phyloP scores from a whole-genome alignment of 2,888 invertebrate genomes.

The Phlogophora meticulosa region DNA sequence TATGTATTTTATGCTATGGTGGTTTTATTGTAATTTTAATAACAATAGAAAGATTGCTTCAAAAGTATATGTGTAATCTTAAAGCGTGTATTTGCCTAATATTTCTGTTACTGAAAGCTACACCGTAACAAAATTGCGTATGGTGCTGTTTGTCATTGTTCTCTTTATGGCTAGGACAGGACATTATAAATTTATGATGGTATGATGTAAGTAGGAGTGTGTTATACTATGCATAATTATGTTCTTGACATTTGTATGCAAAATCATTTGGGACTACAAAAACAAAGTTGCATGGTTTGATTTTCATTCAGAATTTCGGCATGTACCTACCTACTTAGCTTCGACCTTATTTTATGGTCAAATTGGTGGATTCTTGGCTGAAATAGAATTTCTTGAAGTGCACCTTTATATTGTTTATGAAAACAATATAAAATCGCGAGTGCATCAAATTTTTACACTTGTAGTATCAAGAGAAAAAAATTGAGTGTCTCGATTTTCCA shows the following conservation, averaged over 20 bases:
- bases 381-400: background rate
- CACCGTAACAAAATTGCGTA: conserved; percentile 58
- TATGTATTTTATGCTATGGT: conserved; percentile 43
- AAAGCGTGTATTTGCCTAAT: conserved; percentile 59
- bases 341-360: background rate
- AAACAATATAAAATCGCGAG: no score
- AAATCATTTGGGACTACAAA: conserved; percentile 11
- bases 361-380: background rate
- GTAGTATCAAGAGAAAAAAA: no score
- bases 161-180: conserved; percentile 40
- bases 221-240: conserved; percentile 17
- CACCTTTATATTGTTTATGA: no score
- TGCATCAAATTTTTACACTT: no score
- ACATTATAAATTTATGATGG: conserved; percentile 28
- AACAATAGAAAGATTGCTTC: conserved; percentile 61
- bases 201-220: conserved; percentile 44
- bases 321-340: background rate
- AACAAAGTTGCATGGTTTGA: background rate
- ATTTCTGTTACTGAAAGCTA: conserved; percentile 58
- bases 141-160: conserved; percentile 59
- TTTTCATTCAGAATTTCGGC: no score
- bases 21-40: conserved; percentile 56
- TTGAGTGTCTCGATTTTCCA: no score
- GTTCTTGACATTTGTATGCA: background rate
- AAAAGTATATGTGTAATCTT: conserved; percentile 53